Conservation (phyloP, 2,797 vertebrate species). For the Ataeniobius toweri region DNA sequence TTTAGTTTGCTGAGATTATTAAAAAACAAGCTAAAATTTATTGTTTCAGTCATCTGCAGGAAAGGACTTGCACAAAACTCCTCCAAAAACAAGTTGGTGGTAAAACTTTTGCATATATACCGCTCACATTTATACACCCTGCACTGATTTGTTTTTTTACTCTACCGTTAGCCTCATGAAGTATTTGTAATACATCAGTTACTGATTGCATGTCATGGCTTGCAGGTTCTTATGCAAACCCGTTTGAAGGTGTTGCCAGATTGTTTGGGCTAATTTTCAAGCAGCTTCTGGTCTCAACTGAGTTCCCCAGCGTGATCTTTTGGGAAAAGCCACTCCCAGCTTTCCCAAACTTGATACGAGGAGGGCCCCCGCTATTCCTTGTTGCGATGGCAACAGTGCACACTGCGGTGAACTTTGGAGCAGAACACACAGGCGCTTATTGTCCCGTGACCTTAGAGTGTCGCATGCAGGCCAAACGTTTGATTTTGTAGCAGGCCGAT, state of each 20-base stretch:
- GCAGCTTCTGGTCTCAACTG: conserved; percentile 32
- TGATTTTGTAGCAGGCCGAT: conserved; percentile 40
- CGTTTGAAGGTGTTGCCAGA: conserved; percentile 6
- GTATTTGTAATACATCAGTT: background rate
- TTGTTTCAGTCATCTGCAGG: background rate
- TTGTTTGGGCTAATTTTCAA: conserved; percentile 32
- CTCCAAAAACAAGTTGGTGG: background rate
- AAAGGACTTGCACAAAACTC: background rate
- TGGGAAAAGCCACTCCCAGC: conserved; percentile 57
- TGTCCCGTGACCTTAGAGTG: conserved; percentile 69
- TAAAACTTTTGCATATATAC: background rate
- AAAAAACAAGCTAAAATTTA: background rate
- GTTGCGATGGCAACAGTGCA: conserved; percentile 72
- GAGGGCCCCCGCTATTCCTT: conserved; percentile 51
- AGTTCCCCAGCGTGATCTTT: conserved; percentile 37
- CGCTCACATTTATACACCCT: conserved; percentile 18
- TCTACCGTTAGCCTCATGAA: background rate
- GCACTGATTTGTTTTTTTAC: conserved; percentile 3
- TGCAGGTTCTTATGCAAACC: conserved; percentile 30
- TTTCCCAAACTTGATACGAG: conserved; percentile 65
- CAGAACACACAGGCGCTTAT: conserved; percentile 63
- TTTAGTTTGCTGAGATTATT: background rate
- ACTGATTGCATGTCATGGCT: conserved; percentile 37
- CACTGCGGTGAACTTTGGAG: conserved; percentile 79
- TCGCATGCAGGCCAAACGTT: conserved; percentile 46